phyloP scores from a whole-genome alignment of 2,888 invertebrate species.

The Chouioia cunea region DNA sequence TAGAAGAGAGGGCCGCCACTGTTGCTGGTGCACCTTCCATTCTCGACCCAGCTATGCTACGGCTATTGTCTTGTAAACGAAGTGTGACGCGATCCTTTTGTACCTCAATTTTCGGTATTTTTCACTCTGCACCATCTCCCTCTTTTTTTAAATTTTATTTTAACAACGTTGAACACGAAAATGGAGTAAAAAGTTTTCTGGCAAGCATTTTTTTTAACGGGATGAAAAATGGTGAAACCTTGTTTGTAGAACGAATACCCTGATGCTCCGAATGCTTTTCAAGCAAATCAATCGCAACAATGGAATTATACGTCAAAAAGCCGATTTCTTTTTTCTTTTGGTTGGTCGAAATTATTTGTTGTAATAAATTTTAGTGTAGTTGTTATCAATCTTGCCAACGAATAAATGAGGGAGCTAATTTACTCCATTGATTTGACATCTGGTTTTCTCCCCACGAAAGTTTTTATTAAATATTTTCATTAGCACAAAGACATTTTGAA shows the following conservation, averaged over 20 bases:
- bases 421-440: too few relatives aligned
- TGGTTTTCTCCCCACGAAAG: too few relatives aligned
- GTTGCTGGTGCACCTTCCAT: constrained; percentile 11
- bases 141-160: constrained; percentile 24
- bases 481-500: too few relatives aligned
- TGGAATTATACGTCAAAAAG: too few relatives aligned
- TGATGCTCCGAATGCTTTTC: too few relatives aligned
- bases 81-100: constrained; percentile 39
- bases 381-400: too few relatives aligned
- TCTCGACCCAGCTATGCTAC: constrained; percentile 13
- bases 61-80: constrained; percentile 43
- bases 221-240: constrained; percentile 9
- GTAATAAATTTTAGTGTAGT: too few relatives aligned
- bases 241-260: constrained; percentile 16
- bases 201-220: constrained; percentile 1
- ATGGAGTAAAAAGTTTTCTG: constrained; percentile 1
- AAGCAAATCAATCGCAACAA: too few relatives aligned
- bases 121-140: constrained; percentile 21
- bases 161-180: neutral
- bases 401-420: too few relatives aligned
- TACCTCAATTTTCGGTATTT: constrained; percentile 41
- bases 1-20: constrained; percentile 2
- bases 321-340: too few relatives aligned
- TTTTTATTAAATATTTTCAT: too few relatives aligned
- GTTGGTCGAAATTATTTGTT: too few relatives aligned